phyloP scores from a whole-genome alignment of 1,140 invertebrate species.

The Mya arenaria region DNA sequence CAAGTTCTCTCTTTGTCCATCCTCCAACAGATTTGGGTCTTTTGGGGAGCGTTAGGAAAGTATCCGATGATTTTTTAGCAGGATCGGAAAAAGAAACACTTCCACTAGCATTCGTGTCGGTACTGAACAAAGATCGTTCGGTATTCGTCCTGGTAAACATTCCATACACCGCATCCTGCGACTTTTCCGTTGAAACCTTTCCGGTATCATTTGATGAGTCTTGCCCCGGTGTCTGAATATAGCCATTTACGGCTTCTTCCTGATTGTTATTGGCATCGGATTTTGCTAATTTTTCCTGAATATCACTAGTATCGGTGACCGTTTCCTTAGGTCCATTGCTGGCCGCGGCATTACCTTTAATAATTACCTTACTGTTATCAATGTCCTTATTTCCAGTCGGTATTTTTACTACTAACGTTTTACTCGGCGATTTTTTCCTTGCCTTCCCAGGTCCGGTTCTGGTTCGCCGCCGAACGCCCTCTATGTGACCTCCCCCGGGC shows the following conservation, averaged over 20 bases:
- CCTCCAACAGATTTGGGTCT: slow-evolving; percentile 42
- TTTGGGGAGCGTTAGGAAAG: too few relatives aligned
- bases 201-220: background rate
- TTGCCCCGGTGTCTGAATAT: background rate
- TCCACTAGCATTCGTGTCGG: background rate
- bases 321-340: slow-evolving; percentile 20
- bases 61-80: too few relatives aligned
- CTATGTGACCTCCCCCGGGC: background rate
- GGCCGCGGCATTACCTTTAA: slow-evolving; percentile 5
- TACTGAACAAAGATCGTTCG: slow-evolving; percentile 8
- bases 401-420: slow-evolving; percentile 7
- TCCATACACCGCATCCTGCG: slow-evolving; percentile 28
- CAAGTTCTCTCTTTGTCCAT: slow-evolving; percentile 67
- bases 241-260: background rate
- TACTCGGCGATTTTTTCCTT: background rate
- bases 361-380: slow-evolving; percentile 6
- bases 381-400: background rate
- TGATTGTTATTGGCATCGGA: background rate
- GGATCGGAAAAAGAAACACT: background rate
- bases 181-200: background rate
- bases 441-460: background rate
- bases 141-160: slow-evolving; percentile 34
- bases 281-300: background rate
- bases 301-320: background rate
- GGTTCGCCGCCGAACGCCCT: background rate